Conservation (phyloP, 2,888 invertebrate genomes). For the Saturnia japonica region DNA sequence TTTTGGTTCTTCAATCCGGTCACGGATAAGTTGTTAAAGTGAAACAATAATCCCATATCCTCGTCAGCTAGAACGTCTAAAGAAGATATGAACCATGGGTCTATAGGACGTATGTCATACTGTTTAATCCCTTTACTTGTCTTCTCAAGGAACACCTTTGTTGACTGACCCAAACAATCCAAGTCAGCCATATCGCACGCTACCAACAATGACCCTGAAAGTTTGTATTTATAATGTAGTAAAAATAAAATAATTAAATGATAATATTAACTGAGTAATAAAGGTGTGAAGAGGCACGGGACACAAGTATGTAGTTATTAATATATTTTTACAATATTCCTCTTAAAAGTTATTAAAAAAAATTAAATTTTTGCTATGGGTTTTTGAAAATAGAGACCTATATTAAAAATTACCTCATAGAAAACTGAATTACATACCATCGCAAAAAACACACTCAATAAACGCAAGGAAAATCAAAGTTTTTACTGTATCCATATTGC, state of each 20-base stretch:
- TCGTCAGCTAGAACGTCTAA: conserved; percentile 42
- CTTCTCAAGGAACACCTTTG: conserved; percentile 57
- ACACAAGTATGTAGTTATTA: too few relatives aligned
- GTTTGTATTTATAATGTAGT: conserved; percentile 1
- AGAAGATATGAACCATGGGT: conserved; percentile 54
- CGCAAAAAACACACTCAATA: conserved; percentile 18
- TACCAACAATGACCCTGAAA: conserved; percentile 38
- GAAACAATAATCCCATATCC: conserved; percentile 42
- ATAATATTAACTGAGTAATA: too few relatives aligned
- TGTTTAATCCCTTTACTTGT: conserved; percentile 54
- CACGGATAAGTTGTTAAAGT: conserved; percentile 55
- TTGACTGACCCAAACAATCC: conserved; percentile 57
- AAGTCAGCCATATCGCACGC: conserved; percentile 59
- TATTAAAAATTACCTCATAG: neutral
- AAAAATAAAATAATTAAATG: too few relatives aligned
- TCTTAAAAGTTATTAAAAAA: neutral
- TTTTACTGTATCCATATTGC: conserved; percentile 21
- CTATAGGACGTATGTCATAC: conserved; percentile 52
- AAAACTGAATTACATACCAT: conserved; percentile 18
- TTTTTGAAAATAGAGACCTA: neutral
- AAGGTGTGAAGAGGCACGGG: too few relatives aligned
- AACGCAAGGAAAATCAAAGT: conserved; percentile 26
- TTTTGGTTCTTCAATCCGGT: conserved; percentile 59
- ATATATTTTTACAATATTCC: neutral
- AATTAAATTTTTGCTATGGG: neutral